Evolutionary conservation across 1,140 invertebrate species (phyloP), one percentile per base, ranked within the genome.

Genomic region (Diachasmimorpha longicaudata): DNA sequence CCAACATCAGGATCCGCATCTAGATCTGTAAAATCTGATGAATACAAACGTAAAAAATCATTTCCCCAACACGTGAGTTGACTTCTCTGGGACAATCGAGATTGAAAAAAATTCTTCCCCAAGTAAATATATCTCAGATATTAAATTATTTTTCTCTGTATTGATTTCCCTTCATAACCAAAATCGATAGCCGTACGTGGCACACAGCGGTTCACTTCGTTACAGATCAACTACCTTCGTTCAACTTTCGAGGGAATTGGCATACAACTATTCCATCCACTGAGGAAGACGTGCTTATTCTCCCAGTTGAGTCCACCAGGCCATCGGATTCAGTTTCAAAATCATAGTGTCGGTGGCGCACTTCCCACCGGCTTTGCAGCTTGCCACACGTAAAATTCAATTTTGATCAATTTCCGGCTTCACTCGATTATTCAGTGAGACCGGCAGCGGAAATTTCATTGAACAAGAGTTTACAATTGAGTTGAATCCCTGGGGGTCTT

Each of bases 131-230:
- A 6, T 31, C 2, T 31, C 31, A 31, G 2, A 31, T 31, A 31
- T 31, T 31, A 31, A 31, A 31, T 31, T 31, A 3, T 31, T 31
- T 31, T 31, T 31, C 6, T 31, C 31, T 42, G 14, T 70, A 39
- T 70, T 48, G n/a, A n/a, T 58, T 21, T 58, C 23, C 21, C n/a
- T 75, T 70, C 77, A 80, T 82, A 84, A 86, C 82, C 82, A 80
- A 78, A 86, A 87, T 87, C 86, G 80, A 87, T 87, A 87, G 81
- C 80, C 83, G 85, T 85, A 80, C 85, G 83, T 83, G 86, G 84
- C 80, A 87, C 81, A 85, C 82, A 83, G 82, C 80, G 79, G 84
- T 82, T 85, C 82, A 85, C 85, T 86, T 86, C 83, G 83, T 82
- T 84, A 81, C 84, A 79, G 44, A 68, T 69, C 69, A 79, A 79